A percentile compares a stretch with the other conserved stretches of the same genome.
Conservation (phyloP, 2,113 vertebrate species). For the Oryzias melastigma region DNA sequence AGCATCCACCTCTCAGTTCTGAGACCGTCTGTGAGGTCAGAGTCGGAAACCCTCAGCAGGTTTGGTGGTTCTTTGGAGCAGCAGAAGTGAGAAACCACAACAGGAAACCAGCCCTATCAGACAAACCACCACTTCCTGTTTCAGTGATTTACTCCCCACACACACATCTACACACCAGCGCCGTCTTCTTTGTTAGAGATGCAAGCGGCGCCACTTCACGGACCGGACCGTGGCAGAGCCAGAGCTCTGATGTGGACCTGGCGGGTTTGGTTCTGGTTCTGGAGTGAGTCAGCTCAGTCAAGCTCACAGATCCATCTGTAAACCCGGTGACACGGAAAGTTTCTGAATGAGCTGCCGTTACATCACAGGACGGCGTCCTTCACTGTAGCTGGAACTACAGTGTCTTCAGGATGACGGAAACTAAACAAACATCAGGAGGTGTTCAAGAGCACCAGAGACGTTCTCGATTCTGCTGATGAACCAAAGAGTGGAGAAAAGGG, state of each 20-base stretch:
- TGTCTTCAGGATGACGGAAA: no score
- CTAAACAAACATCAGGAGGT: background rate
- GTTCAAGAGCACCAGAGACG: background rate
- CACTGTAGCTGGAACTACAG: background rate
- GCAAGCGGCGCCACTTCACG: background rate
- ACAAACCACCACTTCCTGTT: conserved; percentile 70
- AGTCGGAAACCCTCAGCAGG: background rate
- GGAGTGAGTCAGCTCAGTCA: conserved; percentile 25
- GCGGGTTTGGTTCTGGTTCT: conserved; percentile 3
- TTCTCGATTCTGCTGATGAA: no score
- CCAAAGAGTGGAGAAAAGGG: no score
- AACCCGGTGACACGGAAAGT: conserved; percentile 3
- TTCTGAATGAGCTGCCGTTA: conserved; percentile 20
- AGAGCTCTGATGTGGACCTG: conserved; percentile 5
- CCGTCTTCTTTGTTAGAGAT: conserved; percentile 12
- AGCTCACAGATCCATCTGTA: conserved; percentile 20
- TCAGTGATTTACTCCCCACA: conserved; percentile 44
- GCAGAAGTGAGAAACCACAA: conserved; percentile 69
- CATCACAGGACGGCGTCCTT: conserved; percentile 10
- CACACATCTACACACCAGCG: conserved; percentile 12
- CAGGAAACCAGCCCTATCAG: conserved; percentile 75
- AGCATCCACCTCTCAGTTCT: no score
- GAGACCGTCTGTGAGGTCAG: no score
- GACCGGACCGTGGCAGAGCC: background rate
- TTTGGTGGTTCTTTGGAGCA: background rate